phyloP scores from a whole-genome alignment of 2,797 vertebrate species.

The Chrysocyon brachyurus region DNA sequence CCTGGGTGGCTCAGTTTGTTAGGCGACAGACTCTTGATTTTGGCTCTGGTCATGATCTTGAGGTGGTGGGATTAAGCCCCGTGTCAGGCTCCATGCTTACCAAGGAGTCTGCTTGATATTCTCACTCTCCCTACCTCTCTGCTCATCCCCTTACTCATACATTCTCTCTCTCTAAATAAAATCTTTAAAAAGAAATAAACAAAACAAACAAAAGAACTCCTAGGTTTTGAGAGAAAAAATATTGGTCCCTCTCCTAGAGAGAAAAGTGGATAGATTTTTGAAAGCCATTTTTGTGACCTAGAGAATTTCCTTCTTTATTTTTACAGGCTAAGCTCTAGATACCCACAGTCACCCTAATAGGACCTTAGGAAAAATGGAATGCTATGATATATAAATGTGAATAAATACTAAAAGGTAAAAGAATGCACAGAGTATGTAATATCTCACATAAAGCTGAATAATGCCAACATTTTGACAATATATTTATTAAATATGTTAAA shows the following conservation, averaged over 20 bases:
- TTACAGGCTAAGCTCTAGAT: neutral
- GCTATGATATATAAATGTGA: neutral
- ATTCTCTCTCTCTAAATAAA: neutral
- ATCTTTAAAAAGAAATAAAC: neutral
- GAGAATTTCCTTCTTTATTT: neutral
- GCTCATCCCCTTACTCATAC: neutral
- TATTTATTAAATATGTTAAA: neutral
- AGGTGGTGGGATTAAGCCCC: neutral
- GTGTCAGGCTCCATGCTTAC: neutral
- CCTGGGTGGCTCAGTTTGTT: neutral
- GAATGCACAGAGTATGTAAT: neutral
- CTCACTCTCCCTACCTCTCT: neutral
- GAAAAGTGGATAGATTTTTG: neutral
- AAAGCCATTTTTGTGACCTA: conserved; percentile 23
- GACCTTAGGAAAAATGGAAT: neutral
- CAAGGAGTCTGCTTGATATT: neutral
- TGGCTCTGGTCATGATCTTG: neutral
- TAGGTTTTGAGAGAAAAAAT: neutral
- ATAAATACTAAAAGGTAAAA: neutral
- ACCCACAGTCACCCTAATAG: neutral
- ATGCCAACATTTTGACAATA: neutral
- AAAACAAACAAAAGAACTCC: neutral
- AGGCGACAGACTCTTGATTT: neutral
- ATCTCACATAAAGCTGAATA: neutral
- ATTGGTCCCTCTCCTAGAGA: neutral